Conservation (phyloP, 2,113 vertebrate species). For the Periophthalmus modestus region DNA sequence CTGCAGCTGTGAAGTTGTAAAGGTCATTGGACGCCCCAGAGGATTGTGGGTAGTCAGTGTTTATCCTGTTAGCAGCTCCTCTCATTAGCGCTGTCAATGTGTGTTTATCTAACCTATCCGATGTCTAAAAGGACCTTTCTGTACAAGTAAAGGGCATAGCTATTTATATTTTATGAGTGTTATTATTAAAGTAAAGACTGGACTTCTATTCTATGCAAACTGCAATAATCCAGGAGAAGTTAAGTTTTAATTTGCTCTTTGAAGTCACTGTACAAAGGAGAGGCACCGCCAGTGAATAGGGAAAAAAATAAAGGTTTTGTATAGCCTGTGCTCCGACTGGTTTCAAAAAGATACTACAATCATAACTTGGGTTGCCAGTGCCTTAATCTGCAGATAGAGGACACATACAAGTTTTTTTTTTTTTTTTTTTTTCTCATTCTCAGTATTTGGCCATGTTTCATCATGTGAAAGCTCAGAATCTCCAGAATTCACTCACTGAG, state of each 20-base stretch:
- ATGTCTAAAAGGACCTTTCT: constrained; percentile 1
- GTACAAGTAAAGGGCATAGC: background rate
- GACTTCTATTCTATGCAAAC: background rate
- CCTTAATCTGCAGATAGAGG: too few species aligned
- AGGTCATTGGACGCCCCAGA: constrained; percentile 40
- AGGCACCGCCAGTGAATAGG: too few species aligned
- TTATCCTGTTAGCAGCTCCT: constrained; percentile 49
- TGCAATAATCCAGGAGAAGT: background rate
- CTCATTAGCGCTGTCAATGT: constrained; percentile 36
- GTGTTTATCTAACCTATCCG: constrained; percentile 24
- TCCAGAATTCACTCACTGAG: too few species aligned
- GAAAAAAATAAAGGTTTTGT: too few species aligned
- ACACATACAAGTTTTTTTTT: too few species aligned
- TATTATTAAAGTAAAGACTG: background rate
- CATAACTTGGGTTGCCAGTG: too few species aligned
- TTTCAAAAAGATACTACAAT: too few species aligned
- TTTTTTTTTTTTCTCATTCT: too few species aligned
- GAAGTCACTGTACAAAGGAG: background rate
- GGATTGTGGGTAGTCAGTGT: constrained; percentile 42
- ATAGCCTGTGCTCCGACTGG: too few species aligned
- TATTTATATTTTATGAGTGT: background rate
- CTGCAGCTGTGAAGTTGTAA: constrained; percentile 31
- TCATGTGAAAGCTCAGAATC: too few species aligned
- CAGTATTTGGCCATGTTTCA: too few species aligned
- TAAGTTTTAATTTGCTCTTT: background rate